A percentile compares a stretch with the other conserved stretches of the same genome.
Evolutionary conservation across 2,113 vertebrate species (phyloP).

Genomic region (Hypanus sabinus): DNA sequence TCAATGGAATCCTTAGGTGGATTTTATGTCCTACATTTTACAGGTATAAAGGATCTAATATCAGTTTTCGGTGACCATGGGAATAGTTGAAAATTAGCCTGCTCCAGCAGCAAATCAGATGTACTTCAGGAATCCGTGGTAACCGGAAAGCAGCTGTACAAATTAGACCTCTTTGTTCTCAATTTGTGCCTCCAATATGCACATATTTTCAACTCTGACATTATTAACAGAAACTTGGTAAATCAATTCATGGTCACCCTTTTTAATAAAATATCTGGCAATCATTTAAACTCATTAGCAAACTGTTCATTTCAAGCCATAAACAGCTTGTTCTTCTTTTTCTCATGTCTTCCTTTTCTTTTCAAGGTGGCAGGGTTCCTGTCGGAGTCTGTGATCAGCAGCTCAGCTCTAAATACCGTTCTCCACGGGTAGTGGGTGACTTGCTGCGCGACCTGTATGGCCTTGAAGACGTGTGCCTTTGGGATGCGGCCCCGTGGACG

Average conservation of each 20-base stretch:
- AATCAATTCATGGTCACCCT: neutral
- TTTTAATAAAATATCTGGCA: neutral
- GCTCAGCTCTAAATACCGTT: no score
- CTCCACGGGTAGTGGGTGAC: no score
- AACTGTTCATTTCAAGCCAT: neutral
- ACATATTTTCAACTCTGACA: neutral
- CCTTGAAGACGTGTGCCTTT: no score
- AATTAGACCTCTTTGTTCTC: neutral
- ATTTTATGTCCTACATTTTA: neutral
- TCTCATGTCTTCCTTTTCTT: no score
- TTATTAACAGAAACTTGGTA: neutral
- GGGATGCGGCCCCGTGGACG: no score
- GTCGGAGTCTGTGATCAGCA: no score
- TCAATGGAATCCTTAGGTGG: neutral
- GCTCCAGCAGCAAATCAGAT: neutral
- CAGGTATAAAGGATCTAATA: neutral
- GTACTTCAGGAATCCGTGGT: neutral
- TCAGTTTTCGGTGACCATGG: neutral
- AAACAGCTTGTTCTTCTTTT: neutral
- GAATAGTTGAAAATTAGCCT: neutral
- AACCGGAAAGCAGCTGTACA: neutral
- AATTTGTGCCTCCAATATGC: neutral
- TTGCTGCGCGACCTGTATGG: no score
- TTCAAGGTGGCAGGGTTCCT: no score
- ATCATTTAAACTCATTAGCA: neutral